These are phyloP conservation scores for Oasisia sp. DNA, from an alignment of 2,888 invertebrate species.

Conservation along the genomic window DNA sequence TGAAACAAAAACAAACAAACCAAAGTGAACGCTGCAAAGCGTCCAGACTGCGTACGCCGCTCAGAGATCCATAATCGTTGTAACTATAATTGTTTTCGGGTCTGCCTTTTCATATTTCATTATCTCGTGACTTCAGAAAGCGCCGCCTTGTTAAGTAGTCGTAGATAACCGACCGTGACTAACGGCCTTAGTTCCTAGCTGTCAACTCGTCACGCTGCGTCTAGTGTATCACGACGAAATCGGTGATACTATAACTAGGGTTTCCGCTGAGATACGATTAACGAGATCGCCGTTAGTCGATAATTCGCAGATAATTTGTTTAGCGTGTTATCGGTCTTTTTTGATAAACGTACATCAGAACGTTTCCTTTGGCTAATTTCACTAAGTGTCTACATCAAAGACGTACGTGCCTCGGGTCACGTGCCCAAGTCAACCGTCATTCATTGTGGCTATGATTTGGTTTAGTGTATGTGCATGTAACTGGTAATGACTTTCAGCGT, in stretches of 20 bases:
- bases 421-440: background rate
- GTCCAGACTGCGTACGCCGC: background rate
- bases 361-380: constrained; percentile 7
- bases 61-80: background rate
- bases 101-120: background rate
- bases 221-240: background rate
- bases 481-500: too few relatives aligned
- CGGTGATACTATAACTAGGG: background rate
- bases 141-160: background rate
- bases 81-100: background rate
- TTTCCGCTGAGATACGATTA: background rate
- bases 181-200: background rate
- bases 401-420: background rate
- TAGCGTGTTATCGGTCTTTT: background rate
- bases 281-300: background rate
- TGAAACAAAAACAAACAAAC: background rate
- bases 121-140: background rate
- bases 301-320: constrained; percentile 12
- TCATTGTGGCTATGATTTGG: too few relatives aligned
- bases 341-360: background rate
- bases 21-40: background rate
- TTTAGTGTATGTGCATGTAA: too few relatives aligned
- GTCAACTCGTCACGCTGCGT: background rate
- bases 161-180: background rate
- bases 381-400: background rate